Percentiles rank a stretch among this genome's conserved stretches.
Conservation (phyloP, 2,113 vertebrate species). For the Cyanoderma ruficeps region DNA sequence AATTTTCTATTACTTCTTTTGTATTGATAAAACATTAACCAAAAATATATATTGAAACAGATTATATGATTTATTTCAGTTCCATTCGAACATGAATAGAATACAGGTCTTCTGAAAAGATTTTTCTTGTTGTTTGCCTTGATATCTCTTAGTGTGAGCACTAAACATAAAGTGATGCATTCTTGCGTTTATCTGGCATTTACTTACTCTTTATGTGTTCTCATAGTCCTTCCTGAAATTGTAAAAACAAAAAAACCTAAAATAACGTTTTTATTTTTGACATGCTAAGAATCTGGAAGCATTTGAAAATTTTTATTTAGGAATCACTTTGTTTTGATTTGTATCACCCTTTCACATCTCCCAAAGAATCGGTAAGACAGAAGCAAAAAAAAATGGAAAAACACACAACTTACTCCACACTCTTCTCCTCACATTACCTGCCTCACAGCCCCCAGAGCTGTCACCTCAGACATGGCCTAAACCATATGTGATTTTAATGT, state of each 20-base stretch:
- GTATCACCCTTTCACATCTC: not conserved
- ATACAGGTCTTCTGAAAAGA: not conserved
- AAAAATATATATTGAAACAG: conserved; percentile 25
- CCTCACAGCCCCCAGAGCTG: not conserved
- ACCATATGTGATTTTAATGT: not conserved
- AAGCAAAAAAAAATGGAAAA: not conserved
- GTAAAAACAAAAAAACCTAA: not conserved
- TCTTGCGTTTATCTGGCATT: not conserved
- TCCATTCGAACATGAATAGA: not conserved
- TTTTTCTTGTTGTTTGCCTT: not conserved
- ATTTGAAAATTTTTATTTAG: not conserved
- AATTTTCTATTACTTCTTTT: not conserved
- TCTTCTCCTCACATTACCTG: not conserved
- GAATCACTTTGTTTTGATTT: not conserved
- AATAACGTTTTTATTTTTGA: not conserved
- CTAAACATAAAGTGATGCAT: not conserved
- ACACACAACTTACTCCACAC: not conserved
- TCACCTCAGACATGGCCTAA: not conserved
- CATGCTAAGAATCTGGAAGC: not conserved
- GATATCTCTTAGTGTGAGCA: not conserved
- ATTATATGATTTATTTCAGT: not conserved
- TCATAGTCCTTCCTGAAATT: not conserved
- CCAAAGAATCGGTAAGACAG: not conserved
- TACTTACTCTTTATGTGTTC: not conserved
- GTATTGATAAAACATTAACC: conserved; percentile 6